phyloP scores from a whole-genome alignment of 2,797 vertebrate species.

The Bradypodion pumilum region DNA sequence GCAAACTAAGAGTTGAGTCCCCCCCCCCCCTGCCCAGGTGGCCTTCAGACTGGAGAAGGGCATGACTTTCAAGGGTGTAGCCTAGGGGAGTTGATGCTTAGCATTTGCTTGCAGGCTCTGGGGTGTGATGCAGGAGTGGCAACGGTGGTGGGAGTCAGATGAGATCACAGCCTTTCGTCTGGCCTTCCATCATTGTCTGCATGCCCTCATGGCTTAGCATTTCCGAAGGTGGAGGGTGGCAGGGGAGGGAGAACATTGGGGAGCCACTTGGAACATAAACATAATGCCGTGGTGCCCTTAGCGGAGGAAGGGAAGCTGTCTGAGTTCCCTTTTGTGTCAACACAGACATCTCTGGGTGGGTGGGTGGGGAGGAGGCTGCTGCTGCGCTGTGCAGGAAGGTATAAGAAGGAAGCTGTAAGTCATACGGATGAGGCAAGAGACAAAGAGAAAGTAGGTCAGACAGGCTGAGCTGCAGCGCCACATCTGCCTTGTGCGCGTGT shows the following conservation, averaged over 20 bases:
- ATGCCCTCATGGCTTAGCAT: neutral
- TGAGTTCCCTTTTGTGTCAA: neutral
- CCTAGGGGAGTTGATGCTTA: neutral
- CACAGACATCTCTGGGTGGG: neutral
- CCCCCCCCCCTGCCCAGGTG: neutral
- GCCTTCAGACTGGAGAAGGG: neutral
- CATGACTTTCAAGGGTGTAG: neutral
- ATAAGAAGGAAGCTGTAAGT: slow-evolving; percentile 20
- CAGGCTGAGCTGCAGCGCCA: slow-evolving; percentile 21
- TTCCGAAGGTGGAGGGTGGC: neutral
- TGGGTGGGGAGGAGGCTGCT: neutral
- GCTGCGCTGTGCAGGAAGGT: neutral
- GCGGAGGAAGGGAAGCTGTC: neutral
- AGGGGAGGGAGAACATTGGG: too few species aligned
- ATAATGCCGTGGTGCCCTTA: neutral
- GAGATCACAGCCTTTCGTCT: neutral
- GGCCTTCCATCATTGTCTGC: neutral
- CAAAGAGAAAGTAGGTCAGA: slow-evolving; percentile 45
- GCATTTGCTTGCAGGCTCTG: neutral
- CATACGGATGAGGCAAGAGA: slow-evolving; percentile 18
- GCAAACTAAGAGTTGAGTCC: neutral
- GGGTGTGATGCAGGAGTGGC: neutral
- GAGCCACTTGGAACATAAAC: neutral
- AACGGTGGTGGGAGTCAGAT: neutral
- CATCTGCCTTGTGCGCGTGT: neutral